phyloP scores from a whole-genome alignment of 1,140 invertebrate genomes.

The Bursaphelenchus mucronatus region DNA sequence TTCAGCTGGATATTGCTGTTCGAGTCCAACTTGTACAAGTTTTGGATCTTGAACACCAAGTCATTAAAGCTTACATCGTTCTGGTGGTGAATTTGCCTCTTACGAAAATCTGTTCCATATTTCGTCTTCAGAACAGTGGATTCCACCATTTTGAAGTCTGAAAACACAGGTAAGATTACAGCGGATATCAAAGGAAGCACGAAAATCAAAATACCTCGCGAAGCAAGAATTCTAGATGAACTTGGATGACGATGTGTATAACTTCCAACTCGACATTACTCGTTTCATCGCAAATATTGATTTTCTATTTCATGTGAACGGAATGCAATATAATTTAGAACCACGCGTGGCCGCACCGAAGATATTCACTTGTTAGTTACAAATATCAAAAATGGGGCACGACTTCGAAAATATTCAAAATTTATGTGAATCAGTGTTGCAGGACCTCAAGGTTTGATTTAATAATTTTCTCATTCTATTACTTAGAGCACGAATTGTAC shows the following conservation, averaged over 20 bases:
- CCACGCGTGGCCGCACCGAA: too few species aligned
- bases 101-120: conserved; percentile 43
- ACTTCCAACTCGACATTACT: too few species aligned
- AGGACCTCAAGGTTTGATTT: conserved; percentile 16
- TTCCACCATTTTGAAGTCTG: conserved; percentile 10
- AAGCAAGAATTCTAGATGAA: too few species aligned
- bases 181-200: too few species aligned
- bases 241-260: too few species aligned
- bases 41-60: conserved; percentile 46
- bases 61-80: conserved; percentile 48
- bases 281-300: too few species aligned
- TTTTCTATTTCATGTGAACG: too few species aligned
- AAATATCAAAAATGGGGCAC: background rate
- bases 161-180: background rate
- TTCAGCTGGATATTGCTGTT: conserved; percentile 36
- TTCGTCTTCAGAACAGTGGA: conserved; percentile 37
- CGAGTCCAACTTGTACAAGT: conserved; percentile 38
- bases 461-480: background rate
- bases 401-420: background rate
- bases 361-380: too few species aligned
- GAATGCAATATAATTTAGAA: too few species aligned
- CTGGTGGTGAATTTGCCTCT: conserved; percentile 38
- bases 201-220: too few species aligned
- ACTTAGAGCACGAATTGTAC: conserved; percentile 30
- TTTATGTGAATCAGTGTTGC: conserved; percentile 3